A percentile compares a stretch with the other conserved stretches of the same genome.
phyloP scores from a whole-genome alignment of 1,140 invertebrate species.

The Trichoplusia ni region DNA sequence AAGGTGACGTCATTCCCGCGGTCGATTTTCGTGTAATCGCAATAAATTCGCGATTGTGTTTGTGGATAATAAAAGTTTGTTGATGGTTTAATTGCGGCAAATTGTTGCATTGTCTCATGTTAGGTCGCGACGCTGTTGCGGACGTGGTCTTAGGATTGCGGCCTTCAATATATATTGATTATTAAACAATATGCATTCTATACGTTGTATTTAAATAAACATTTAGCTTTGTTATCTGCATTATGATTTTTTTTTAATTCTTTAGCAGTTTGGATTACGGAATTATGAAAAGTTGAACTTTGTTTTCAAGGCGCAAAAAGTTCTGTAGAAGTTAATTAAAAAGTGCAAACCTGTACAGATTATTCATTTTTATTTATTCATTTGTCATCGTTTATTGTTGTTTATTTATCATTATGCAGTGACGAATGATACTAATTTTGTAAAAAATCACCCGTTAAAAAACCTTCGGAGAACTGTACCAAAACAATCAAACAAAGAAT shows the following conservation, averaged over 20 bases:
- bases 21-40: conserved; percentile 48
- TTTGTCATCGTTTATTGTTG: no score
- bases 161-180: conserved; percentile 54
- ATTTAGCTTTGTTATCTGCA: background rate
- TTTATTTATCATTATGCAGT: no score
- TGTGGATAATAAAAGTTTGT: conserved; percentile 26
- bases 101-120: conserved; percentile 71
- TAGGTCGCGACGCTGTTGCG: conserved; percentile 10
- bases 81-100: conserved; percentile 2
- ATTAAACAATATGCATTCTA: conserved; percentile 41
- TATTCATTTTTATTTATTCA: no score
- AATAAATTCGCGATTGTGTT: conserved; percentile 37
- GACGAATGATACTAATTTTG: no score
- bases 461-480: no score
- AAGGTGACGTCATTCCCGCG: conserved; percentile 75
- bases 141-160: conserved; percentile 38
- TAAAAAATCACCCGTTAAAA: no score
- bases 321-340: no score
- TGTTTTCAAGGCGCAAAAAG: background rate
- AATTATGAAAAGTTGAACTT: background rate
- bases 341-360: no score
- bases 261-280: background rate
- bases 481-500: no score
- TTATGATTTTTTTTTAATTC: background rate
- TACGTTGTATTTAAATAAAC: conserved; percentile 22